Conservation (phyloP, 2,888 invertebrate species). For the Drosophila basisetae region DNA sequence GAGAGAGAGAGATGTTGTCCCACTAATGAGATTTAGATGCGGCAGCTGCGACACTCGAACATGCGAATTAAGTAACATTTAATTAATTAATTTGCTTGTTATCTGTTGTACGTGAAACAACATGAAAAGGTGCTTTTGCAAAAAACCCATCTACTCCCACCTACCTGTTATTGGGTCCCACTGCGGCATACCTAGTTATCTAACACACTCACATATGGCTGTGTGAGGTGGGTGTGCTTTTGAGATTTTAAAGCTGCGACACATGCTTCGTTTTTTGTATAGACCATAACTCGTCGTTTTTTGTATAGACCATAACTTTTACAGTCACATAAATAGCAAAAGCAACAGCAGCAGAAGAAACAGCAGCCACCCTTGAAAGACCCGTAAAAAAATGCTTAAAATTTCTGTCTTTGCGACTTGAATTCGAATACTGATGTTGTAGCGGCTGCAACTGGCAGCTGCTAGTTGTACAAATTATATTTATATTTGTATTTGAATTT, state of each 20-base stretch:
- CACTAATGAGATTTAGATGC: constrained; percentile 74
- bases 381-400: constrained; percentile 15
- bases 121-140: constrained; percentile 25
- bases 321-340: constrained; percentile 39
- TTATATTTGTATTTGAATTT: background rate
- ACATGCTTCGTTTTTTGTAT: constrained; percentile 53
- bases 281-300: constrained; percentile 50
- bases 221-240: background rate
- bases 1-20: constrained; percentile 16
- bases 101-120: constrained; percentile 48
- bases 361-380: constrained; percentile 24
- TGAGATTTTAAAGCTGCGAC: constrained; percentile 33
- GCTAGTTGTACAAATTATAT: background rate
- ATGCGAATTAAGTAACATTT: constrained; percentile 56
- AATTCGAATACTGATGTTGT: constrained; percentile 16
- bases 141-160: constrained; percentile 21
- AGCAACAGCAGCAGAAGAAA: constrained; percentile 8
- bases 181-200: background rate
- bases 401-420: constrained; percentile 11
- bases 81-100: constrained; percentile 77
- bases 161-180: constrained; percentile 27
- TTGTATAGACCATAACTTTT: constrained; percentile 44
- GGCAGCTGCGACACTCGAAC: constrained; percentile 72
- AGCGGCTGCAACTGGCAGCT: constrained; percentile 33
- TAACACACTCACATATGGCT: constrained; percentile 7